A percentile compares a stretch with the other conserved stretches of the same genome.
These are phyloP conservation scores for Cirrhinus mrigala DNA, from an alignment of 2,797 vertebrate species.

Conservation along the genomic window DNA sequence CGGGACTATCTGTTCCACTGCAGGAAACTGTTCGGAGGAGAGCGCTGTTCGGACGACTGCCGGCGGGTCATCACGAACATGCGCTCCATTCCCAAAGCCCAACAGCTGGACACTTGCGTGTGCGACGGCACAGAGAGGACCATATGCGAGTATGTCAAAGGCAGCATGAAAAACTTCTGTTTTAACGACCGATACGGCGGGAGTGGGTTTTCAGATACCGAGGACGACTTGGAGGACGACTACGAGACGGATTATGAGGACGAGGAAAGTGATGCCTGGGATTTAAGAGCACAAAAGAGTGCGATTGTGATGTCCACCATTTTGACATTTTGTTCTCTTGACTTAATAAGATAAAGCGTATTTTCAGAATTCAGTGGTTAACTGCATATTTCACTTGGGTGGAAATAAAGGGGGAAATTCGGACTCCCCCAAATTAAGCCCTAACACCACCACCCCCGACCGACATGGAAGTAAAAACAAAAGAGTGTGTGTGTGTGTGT, in stretches of 20 bases:
- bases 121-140: conserved; percentile 93
- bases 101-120: conserved; percentile 91
- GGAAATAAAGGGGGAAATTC: not conserved
- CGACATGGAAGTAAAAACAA: not conserved
- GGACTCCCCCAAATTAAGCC: not conserved
- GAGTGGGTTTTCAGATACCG: conserved; percentile 79
- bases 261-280: conserved; percentile 55
- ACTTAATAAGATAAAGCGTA: conserved; percentile 58
- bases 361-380: conserved; percentile 27
- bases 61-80: conserved; percentile 89
- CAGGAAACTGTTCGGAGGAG: conserved; percentile 91
- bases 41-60: conserved; percentile 90
- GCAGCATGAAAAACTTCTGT: conserved; percentile 92
- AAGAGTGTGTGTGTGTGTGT: not conserved
- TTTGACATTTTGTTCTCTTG: conserved; percentile 67
- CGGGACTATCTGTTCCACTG: conserved; percentile 89
- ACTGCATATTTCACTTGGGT: not conserved
- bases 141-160: conserved; percentile 94
- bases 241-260: conserved; percentile 71
- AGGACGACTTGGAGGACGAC: conserved; percentile 69
- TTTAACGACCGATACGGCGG: conserved; percentile 82
- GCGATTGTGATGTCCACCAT: conserved; percentile 72
- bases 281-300: conserved; percentile 51
- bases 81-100: conserved; percentile 91
- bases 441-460: not conserved